Evolutionary conservation across 1,140 invertebrate genomes (phyloP), one percentile per base, ranked within the genome.

Genomic region (Nixonia krombeini): DNA sequence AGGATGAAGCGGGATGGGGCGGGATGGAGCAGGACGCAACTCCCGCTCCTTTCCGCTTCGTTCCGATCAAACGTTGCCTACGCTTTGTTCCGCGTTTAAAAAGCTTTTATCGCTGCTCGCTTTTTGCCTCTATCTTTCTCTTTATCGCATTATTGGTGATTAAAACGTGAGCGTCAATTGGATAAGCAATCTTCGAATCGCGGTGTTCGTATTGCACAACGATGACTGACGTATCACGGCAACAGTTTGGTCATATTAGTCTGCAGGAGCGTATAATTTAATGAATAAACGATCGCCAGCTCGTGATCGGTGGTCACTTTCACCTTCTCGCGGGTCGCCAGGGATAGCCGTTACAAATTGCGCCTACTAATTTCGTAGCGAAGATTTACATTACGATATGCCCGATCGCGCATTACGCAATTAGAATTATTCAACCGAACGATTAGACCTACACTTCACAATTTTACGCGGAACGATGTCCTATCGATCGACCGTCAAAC

Each of bases 251-350:
- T 61, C 56, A 61, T 65, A 70, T 65, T 70, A 64, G 61, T 57
- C 51, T 57, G 42, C 37, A 56, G 62, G 65, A 70, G 67, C 62
- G 50, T 65, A 42, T 64, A 57, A 70, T 70, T 65, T 65, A 63
- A 70, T 70, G 47, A 58, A 13, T 35, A 12, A 46, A n/a, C 35
- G 55, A 61, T 65, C 56, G 29, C 52, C 64, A 37, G 55, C 50
- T 38, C 56, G 61, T 64, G 63, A 65, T 62, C 46, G 23, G 55
- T 35, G 46, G 42, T 52, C 56, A 70, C 66, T 70, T 70, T 70
- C 61, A 61, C 67, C 52, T 61, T 29, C 35, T 64, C 58, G 28
- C 29, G 47, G 38, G 25, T 51, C 42, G 31, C n/a, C n/a, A 44
- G 44, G 15, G 21, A 21, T 50, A 58, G 35, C 40, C 49, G 56